phyloP scores from a whole-genome alignment of 2,888 invertebrate genomes.

The Apamea monoglypha region DNA sequence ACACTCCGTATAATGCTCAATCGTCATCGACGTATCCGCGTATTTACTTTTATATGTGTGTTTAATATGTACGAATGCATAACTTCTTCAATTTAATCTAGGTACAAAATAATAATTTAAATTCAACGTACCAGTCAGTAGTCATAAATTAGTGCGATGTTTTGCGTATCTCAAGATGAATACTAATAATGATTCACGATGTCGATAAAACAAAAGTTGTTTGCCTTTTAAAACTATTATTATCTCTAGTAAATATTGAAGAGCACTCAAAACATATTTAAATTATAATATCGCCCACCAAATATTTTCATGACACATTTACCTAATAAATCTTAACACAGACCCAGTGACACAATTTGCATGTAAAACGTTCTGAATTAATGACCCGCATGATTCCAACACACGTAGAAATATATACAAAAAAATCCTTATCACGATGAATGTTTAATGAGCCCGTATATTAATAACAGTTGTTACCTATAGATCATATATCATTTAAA shows the following conservation, averaged over 20 bases:
- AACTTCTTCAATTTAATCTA: constrained; percentile 10
- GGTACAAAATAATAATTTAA: constrained; percentile 21
- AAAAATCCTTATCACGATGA: constrained; percentile 45
- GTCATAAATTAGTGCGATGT: constrained; percentile 13
- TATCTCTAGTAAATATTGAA: background rate
- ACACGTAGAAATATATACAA: background rate
- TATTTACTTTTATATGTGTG: background rate
- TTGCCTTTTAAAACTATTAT: constrained; percentile 15
- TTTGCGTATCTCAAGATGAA: constrained; percentile 26
- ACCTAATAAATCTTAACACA: constrained; percentile 27
- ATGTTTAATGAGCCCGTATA: constrained; percentile 58
- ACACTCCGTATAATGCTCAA: background rate
- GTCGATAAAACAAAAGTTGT: constrained; percentile 2
- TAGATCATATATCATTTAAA: constrained; percentile 16
- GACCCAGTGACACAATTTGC: constrained; percentile 55
- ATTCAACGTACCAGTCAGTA: constrained; percentile 16
- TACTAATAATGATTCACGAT: constrained; percentile 27
- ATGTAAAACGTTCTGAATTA: constrained; percentile 39
- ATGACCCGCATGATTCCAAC: constrained; percentile 57
- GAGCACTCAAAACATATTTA: background rate
- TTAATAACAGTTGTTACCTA: constrained; percentile 20
- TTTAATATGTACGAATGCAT: background rate
- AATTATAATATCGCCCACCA: background rate
- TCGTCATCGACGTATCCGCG: background rate
- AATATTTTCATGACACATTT: constrained; percentile 12